Evolutionary conservation across 2,113 vertebrate species (phyloP).

Genomic region (Oncorhynchus gorbuscha): DNA sequence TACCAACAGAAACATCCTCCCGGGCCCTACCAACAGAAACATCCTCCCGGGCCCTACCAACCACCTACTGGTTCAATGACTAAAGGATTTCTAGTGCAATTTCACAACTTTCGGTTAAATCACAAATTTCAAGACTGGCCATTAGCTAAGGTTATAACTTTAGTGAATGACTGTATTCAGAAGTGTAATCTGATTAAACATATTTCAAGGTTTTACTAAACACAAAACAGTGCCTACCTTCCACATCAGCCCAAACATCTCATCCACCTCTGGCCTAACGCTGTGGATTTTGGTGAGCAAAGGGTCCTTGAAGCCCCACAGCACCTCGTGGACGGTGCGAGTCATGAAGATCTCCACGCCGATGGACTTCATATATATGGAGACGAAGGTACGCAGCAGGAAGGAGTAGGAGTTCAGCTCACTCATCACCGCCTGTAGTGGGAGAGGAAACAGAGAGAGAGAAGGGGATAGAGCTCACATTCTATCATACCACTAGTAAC

Average conservation of each 20-base stretch:
- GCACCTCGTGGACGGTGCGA: slow-evolving; percentile 79
- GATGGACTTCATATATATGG: slow-evolving; percentile 58
- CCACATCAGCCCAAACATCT: slow-evolving; percentile 88
- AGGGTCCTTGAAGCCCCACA: slow-evolving; percentile 94
- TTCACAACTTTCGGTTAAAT: too few species aligned
- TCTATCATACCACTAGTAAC: not conserved
- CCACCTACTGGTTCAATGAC: too few species aligned
- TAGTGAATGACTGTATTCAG: not conserved
- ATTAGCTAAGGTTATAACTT: too few species aligned
- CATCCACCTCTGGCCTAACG: slow-evolving; percentile 74
- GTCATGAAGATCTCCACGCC: slow-evolving; percentile 80
- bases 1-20: not conserved
- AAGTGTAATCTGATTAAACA: not conserved
- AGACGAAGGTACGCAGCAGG: slow-evolving; percentile 54
- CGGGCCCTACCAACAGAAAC: not conserved
- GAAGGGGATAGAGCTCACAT: not conserved
- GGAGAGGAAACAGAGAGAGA: not conserved
- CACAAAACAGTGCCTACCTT: slow-evolving; percentile 73
- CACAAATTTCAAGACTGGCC: too few species aligned
- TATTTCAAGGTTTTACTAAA: not conserved
- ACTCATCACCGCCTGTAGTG: slow-evolving; percentile 81
- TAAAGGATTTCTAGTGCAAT: too few species aligned
- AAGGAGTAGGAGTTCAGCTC: slow-evolving; percentile 71
- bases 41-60: too few species aligned
- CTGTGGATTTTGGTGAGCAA: slow-evolving; percentile 77